Percentiles rank a stretch among this genome's conserved stretches.
Evolutionary conservation across 2,797 vertebrate species (phyloP).

Genomic region (Novumbra hubbsi): DNA sequence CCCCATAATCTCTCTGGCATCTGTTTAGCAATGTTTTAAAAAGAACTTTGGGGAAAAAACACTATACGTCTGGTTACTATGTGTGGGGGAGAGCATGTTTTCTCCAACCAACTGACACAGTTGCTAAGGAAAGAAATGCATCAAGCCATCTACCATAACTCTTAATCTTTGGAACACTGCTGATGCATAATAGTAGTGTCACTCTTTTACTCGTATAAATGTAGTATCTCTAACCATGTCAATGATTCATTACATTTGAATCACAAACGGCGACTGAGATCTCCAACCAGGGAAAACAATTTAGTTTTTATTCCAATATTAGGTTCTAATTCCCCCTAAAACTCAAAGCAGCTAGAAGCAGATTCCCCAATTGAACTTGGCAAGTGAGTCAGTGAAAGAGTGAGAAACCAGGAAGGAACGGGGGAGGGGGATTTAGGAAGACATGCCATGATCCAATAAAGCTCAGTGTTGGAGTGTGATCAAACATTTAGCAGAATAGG

Average conservation of each 20-base stretch:
- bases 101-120: not conserved
- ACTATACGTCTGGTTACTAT: not conserved
- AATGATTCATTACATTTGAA: not conserved
- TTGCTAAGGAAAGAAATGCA: not conserved
- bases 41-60: not conserved
- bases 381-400: not conserved
- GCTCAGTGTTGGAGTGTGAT: slow-evolving; percentile 14
- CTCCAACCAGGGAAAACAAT: slow-evolving; percentile 17
- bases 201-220: not conserved
- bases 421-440: slow-evolving; percentile 12
- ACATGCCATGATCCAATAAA: slow-evolving; percentile 30
- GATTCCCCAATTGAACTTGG: slow-evolving; percentile 29
- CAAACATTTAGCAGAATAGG: not conserved
- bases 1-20: slow-evolving; percentile 16
- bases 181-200: not conserved
- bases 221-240: not conserved
- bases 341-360: slow-evolving; percentile 25
- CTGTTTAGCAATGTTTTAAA: not conserved
- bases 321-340: slow-evolving; percentile 12
- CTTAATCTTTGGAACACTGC: no score
- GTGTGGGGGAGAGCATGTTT: not conserved
- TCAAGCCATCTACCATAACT: not conserved
- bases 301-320: slow-evolving; percentile 17
- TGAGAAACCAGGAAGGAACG: not conserved
- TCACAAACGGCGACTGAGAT: not conserved